Evolutionary conservation across 2,888 invertebrate species (phyloP), one percentile per base, ranked within the genome.

Genomic region (Holacanthella duospinosa): DNA sequence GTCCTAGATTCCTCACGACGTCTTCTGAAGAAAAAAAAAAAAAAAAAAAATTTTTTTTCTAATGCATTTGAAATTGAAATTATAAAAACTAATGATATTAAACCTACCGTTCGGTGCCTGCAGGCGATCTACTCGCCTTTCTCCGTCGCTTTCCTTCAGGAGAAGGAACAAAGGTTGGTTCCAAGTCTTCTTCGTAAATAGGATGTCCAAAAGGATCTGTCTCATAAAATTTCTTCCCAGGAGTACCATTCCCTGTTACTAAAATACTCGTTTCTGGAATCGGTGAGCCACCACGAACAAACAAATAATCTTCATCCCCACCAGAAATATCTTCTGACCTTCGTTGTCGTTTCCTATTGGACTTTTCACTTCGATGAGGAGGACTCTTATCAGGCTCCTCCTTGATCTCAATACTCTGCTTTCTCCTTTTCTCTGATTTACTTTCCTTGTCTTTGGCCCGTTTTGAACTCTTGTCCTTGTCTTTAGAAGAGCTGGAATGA

Each of bases 291-390:
- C 55, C 60, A 26, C 29, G 60, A 12, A 54, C 64, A 55, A 60
- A 60, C 9, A 65, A 24, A 43, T 57, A 26, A 29, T 55, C 29
- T 29, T 59, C 55, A 28, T 60, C 48, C 21, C 36, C 27, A 28
- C 36, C 56, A 24, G 24, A 16, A n/a, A 19, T n/a, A 36, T 55
- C 43, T 21, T 36, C 43, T 3, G 3, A 21, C 44, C 56, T 29
- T 56, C 53, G 26, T 56, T 63, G 4, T 29, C 55, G 2, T 43
- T 16, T 21, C 57, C 60, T 2, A 28, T 44, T 16, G 60, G 60
- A 60, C 62, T 60, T 43, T 44, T 55, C 87, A 88, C 89, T 89
- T 75, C 83, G 80, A 66, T 83, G n/a, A 29, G 27, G 12, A 1
- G 48, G 4, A 9, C 19, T 29, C n/a, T 25, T 16, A 12, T 63